Conservation (phyloP, 2,113 vertebrate genomes). For the Riparia riparia region DNA sequence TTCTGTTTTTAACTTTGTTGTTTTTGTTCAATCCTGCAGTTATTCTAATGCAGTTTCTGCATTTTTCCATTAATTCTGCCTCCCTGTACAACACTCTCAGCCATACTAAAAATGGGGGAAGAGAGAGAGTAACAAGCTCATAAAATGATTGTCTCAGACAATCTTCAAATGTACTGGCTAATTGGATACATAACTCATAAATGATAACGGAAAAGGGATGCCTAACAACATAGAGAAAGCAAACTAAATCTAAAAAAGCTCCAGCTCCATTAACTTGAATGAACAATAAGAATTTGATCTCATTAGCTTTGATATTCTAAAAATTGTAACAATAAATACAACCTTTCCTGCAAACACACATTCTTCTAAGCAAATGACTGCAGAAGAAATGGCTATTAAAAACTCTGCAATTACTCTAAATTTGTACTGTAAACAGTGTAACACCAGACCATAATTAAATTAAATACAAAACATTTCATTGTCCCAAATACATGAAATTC, state of each 20-base stretch:
- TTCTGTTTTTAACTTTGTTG: constrained; percentile 43
- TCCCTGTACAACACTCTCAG: not conserved
- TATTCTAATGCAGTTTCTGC: constrained; percentile 3
- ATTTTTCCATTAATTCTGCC: not conserved
- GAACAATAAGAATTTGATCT: constrained; percentile 5
- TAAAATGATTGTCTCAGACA: not conserved
- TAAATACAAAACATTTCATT: not conserved
- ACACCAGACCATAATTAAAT: constrained; percentile 19
- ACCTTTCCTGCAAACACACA: not conserved
- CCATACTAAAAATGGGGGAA: not conserved
- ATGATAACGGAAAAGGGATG: not conserved
- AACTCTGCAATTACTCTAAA: constrained; percentile 4
- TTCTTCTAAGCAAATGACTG: not conserved
- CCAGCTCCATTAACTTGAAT: not conserved
- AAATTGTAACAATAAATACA: not conserved
- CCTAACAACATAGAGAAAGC: not conserved
- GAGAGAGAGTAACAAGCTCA: not conserved
- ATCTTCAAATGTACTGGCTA: not conserved
- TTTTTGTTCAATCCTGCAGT: not conserved
- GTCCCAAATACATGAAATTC: not conserved
- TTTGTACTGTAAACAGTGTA: constrained; percentile 1
- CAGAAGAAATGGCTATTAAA: not conserved
- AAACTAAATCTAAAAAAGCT: not conserved
- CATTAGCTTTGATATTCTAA: not conserved
- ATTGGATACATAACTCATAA: constrained; percentile 6